These are phyloP conservation scores for Ernsta delagoae DNA, from an alignment of 2,888 invertebrate genomes.

Conservation along the genomic window DNA sequence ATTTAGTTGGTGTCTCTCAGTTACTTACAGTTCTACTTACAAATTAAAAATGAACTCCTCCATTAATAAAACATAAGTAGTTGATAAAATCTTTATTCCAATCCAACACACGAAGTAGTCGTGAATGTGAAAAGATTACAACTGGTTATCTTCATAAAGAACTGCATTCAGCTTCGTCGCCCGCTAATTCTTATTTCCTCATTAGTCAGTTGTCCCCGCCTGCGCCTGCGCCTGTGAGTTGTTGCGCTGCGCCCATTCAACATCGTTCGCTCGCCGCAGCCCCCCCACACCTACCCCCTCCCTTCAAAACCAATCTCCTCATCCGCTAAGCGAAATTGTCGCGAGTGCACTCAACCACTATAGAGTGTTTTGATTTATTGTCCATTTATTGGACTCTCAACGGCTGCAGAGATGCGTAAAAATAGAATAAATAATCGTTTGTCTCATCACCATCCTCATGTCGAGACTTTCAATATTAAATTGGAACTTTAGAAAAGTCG, in stretches of 20 bases:
- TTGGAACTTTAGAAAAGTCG: too few relatives aligned
- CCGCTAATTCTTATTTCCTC: slow-evolving; percentile 84
- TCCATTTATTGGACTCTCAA: slow-evolving; percentile 73
- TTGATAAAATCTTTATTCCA: slow-evolving; percentile 6
- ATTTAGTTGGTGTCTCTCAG: too few relatives aligned
- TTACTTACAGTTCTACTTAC: neutral
- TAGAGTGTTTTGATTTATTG: slow-evolving; percentile 80
- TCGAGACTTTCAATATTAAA: slow-evolving; percentile 50
- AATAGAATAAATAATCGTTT: slow-evolving; percentile 58
- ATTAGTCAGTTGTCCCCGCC: slow-evolving; percentile 71
- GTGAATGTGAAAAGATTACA: slow-evolving; percentile 39
- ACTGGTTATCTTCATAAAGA: slow-evolving; percentile 62
- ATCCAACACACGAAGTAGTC: slow-evolving; percentile 9
- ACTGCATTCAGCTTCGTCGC: slow-evolving; percentile 72
- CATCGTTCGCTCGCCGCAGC: slow-evolving; percentile 48
- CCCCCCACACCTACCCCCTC: slow-evolving; percentile 48
- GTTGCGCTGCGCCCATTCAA: slow-evolving; percentile 71
- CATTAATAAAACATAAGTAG: neutral
- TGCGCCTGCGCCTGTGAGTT: slow-evolving; percentile 45
- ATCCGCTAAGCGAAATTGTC: slow-evolving; percentile 66
- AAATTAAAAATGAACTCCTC: neutral
- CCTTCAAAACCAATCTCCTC: slow-evolving; percentile 51
- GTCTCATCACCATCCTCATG: slow-evolving; percentile 47
- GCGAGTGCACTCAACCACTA: slow-evolving; percentile 68
- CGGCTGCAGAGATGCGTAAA: slow-evolving; percentile 55